A percentile compares a stretch with the other conserved stretches of the same genome.
Evolutionary conservation across 2,888 invertebrate species (phyloP).

Genomic region (Spodoptera picta): DNA sequence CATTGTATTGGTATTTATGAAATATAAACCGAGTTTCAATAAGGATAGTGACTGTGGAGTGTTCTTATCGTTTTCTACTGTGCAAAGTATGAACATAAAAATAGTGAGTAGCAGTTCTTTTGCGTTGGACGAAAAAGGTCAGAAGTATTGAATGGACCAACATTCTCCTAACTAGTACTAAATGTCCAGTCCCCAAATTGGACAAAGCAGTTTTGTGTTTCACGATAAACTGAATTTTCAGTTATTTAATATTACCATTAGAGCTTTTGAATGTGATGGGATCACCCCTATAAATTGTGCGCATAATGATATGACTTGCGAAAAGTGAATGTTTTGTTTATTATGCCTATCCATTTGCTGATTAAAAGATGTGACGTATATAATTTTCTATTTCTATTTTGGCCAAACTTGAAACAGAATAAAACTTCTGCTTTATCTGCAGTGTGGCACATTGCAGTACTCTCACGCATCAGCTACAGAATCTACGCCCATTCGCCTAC

Average conservation of each 20-base stretch:
- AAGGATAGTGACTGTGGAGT: constrained; percentile 25
- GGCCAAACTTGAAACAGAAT: neutral
- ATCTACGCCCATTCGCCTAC: constrained; percentile 17
- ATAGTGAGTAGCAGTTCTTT: constrained; percentile 8
- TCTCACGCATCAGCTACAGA: constrained; percentile 21
- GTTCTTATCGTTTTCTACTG: constrained; percentile 28
- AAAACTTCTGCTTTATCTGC: neutral
- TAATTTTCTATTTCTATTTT: neutral
- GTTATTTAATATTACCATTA: no score
- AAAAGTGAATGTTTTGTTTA: no score
- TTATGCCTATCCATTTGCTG: no score
- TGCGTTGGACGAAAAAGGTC: neutral
- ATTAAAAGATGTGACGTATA: no score
- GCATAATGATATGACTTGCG: no score
- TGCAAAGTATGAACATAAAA: constrained; percentile 38
- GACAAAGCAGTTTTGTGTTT: no score
- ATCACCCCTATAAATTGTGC: no score
- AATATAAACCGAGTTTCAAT: constrained; percentile 31
- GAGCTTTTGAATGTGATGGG: no score
- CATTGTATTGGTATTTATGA: constrained; percentile 32
- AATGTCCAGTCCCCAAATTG: no score
- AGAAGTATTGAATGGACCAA: constrained; percentile 8
- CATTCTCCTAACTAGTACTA: no score
- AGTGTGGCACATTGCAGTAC: constrained; percentile 10
- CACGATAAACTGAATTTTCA: no score